Base-by-base conservation (phyloP, 35 echinoderm and acorn worm species). In the Heliocidaris erythrogramma region DNA sequence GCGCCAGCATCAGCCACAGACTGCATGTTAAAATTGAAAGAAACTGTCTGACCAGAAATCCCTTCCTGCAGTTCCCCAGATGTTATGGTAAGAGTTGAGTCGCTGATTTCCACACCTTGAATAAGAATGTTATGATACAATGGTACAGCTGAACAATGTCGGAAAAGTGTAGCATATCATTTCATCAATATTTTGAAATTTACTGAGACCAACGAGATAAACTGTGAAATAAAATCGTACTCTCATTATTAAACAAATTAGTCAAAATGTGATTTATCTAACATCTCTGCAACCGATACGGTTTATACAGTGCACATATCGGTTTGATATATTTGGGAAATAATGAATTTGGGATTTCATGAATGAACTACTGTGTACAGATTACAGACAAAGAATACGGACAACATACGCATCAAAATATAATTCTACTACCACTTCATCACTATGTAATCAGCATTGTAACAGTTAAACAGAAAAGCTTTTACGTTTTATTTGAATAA, bases 91-190 rank as follows among this genome's bases (percentile, higher is more conserved):
- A 96, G 94, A 27, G 30, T 59, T 16, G 96, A 95, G 32, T 29
- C 90, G 31, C 92, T 88, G 84, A 97, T 94, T 93, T 97, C 96
- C 9, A 97, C 96, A 88, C 96, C 96, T 89, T 47, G 31, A 89
- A 89, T 48, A 24, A 87, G 2, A 42, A 89, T 9, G 14, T 18
- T 2, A 84, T 16, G 14, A 29, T 16, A 84, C 14, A 18, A 84
- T 84, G 14, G 69, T 18, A 84, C 69, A 84, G n/a, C 1, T 84
- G 69, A 0, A 2, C 4, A 14, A 84, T 84, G 69, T 84, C 69
- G 69, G 14, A 84, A 84, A 84, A 84, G n/a, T 84, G 69, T 29
- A 29, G 14, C 69, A 84, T 29, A 2, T 18, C 2, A 18, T 84
- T 29, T 29, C n/a, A 84, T 84, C 69, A 84, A 84, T n/a, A n/a